Evolutionary conservation across 1,140 invertebrate species (phyloP).

Genomic region (Patella vulgata): DNA sequence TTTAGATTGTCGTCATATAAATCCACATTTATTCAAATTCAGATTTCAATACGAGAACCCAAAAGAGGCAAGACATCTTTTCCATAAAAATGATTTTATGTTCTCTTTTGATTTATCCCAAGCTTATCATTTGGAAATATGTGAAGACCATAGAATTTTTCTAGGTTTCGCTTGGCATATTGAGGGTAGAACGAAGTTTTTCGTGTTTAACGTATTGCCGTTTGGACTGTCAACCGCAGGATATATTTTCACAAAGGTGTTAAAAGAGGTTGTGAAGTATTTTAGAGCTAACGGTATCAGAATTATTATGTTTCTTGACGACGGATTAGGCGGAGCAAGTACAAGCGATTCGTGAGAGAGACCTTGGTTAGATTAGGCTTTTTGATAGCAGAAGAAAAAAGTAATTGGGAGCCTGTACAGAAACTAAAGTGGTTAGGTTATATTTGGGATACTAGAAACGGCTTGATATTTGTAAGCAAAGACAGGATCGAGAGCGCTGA

Average conservation of each 20-base stretch:
- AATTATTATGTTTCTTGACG: constrained; percentile 25
- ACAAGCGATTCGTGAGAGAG: background rate
- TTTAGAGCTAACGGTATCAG: constrained; percentile 11
- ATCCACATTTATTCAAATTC: no score
- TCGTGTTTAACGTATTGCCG: constrained; percentile 20
- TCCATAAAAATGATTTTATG: constrained; percentile 10
- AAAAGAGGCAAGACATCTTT: no score
- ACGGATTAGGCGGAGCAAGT: constrained; percentile 10
- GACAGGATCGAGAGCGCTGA: background rate
- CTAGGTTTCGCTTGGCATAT: constrained; percentile 24
- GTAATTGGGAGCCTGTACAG: constrained; percentile 15
- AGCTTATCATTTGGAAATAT: constrained; percentile 29
- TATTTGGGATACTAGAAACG: constrained; percentile 1
- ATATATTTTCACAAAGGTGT: constrained; percentile 20
- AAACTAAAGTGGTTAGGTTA: constrained; percentile 23
- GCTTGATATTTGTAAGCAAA: background rate
- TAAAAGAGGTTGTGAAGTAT: constrained; percentile 16
- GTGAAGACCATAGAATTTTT: constrained; percentile 9
- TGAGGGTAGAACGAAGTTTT: background rate
- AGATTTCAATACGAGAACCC: no score
- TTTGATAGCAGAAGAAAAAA: constrained; percentile 24
- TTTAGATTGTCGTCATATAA: no score
- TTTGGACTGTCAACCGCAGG: constrained; percentile 27
- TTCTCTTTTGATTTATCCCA: constrained; percentile 31
- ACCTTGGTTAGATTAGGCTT: constrained; percentile 16